A percentile compares a stretch with the other conserved stretches of the same genome.
phyloP scores from a whole-genome alignment of 1,140 invertebrate species.

The Colletes gigas region DNA sequence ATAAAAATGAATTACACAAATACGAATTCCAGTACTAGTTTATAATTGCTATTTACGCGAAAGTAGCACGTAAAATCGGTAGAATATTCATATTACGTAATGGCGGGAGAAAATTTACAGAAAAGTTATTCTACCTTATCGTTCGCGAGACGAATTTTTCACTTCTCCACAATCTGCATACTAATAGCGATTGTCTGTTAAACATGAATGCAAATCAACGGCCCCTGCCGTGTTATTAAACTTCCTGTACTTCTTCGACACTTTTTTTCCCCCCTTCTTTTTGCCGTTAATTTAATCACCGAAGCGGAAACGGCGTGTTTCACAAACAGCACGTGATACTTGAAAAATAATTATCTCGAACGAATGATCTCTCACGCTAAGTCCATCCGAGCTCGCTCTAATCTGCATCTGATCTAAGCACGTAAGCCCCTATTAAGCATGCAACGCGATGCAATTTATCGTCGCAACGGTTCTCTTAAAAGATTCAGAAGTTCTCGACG shows the following conservation, averaged over 20 bases:
- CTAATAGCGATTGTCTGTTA: not conserved
- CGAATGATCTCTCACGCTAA: conserved; percentile 59
- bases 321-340: conserved; percentile 37
- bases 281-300: conserved; percentile 44
- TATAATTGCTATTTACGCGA: too few species aligned
- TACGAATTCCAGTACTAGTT: not conserved
- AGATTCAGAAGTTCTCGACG: not conserved
- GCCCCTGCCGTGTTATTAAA: not conserved
- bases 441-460: not conserved
- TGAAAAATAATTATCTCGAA: conserved; percentile 65
- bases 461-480: not conserved
- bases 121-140: not conserved
- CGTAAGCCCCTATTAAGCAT: conserved; percentile 35
- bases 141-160: not conserved
- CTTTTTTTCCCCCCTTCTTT: too few species aligned
- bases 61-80: not conserved
- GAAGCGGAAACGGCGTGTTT: conserved; percentile 24
- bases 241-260: not conserved
- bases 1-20: too few species aligned
- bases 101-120: not conserved
- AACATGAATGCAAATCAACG: too few species aligned
- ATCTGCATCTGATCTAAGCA: conserved; percentile 55
- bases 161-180: not conserved
- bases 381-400: conserved; percentile 40
- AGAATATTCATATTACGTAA: not conserved